Base-by-base conservation (phyloP, 2,888 invertebrate species). In the Arctia plantaginis region DNA sequence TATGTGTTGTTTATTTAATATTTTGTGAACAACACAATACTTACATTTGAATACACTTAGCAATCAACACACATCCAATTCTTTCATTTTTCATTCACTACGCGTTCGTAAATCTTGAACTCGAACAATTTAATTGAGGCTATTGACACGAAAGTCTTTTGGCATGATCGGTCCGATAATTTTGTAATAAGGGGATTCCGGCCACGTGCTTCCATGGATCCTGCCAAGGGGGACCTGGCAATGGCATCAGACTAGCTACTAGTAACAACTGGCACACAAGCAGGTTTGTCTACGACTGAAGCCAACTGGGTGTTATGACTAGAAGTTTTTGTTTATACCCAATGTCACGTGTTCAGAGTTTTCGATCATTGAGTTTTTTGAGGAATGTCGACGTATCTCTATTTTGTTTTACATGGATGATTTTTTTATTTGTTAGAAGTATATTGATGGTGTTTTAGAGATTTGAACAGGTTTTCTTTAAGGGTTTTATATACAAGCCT, bases 301-400 rank as follows among this genome's bases (percentile, higher is more conserved):
- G 91, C 91, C 91, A 91, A 91, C 84, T 86, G 80, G 77, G 80
- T 93, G 93, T 93, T 93, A 86, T 93, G 93, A 90, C 93, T 90
- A 90, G 84, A 77, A 76, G 77, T 79, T 83, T 85, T 86, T 90
- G 90, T 88, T 89, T 89, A 85, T 86, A 75, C 75, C 74, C 71
- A 70, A 27, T 44, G 30, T 73, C 41, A 71, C 74, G 70, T 77
- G 77, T 78, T 79, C 76, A 39, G 75, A 51, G 70, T 71, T 71
- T 80, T 79, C 77, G 78, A 73, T 76, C 76, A 78, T 77, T 81
- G 76, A 72, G 62, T 55, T 71, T 66, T 74, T 71, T 67, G 30
- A 30, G 41, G 69, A 62, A 66, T 35, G 59, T 20, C 47, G 23
- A 35, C 30, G n/a, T 66, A 67, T 67, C 55, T 55, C 13, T 13